Evolutionary conservation across 2,113 vertebrate species (phyloP), one percentile per base, ranked within the genome.

Genomic region (Halichoerus grypus): DNA sequence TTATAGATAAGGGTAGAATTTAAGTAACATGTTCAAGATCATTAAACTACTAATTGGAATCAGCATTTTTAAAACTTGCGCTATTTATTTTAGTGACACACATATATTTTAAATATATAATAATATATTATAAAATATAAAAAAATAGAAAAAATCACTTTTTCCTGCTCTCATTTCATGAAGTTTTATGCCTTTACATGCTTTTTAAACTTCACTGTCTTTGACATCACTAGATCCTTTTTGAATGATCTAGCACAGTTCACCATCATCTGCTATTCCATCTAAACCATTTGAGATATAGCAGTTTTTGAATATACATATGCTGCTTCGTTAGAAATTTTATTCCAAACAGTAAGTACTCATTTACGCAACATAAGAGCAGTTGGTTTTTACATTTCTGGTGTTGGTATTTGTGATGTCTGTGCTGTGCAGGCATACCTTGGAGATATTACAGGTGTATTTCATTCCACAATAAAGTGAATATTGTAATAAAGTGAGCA

Each of bases 1-100:
- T 89, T 84, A 51, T 77, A 92, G 24, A 55, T 96, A 67, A 93
- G 33, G 31, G 24, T 24, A 89, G 51, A 93, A 89, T 55, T 74
- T 96, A 88, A 87, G 28, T 93, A 74, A 76, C 42, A 77, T 89
- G 79, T 59, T 51, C 3, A 83, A 69, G 51, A 77, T 83, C 7
- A 83, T 89, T 83, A 42, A 89, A 24, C 24, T 88, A 82, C 36
- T 49, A 39, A 89, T 36, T 71, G 8, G n/a, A 88, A 65, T 57
- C 57, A 93, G 91, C 88, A 74, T 90, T 65, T 93, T 82, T 51
- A 15, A 89, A 89, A 69, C 19, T 65, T 67, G 31, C 36, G 14
- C 15, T 83, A 19, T 42, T 92, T 53, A 65, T 67, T 88, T 92
- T 81, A 80, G 36, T 67, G 26, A 65, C 12, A 59, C 14, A 77